Evolutionary conservation across 2,888 invertebrate species (phyloP), one percentile per base, ranked within the genome.

Genomic region (Noctua fimbriata): DNA sequence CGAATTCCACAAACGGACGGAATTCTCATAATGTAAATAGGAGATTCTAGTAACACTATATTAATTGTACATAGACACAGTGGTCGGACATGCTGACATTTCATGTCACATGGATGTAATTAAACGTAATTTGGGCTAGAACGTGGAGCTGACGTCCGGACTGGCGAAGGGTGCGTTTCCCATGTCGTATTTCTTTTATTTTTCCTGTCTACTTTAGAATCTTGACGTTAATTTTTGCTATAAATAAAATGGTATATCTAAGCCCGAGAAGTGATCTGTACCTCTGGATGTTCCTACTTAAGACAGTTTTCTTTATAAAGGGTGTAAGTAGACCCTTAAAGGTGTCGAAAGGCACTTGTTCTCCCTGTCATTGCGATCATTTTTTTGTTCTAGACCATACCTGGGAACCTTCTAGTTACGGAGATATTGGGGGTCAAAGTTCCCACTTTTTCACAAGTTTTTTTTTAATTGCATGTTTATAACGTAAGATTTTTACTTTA

Each of bases 101-200:
- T 44, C n/a, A 63, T 79, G 52, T 52, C 73, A 52, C 63, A 44
- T 6, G 24, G 63, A 73, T 81, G 73, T 73, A 79, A 81, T 81
- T 81, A 81, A 81, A 79, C 44, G 73, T 32, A 36, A 81, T 73
- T 52, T 2, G 32, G n/a, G 32, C 14, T 72, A 24, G 44, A 63
- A 81, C 73, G 44, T 28, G 41, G 36, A 32, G 32, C 63, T 63
- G 73, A 44, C 63, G 32, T 32, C 4, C 10, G 4, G n/a, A 44
- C 21, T 32, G 41, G 58, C 41, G 18, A 32, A 41, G 81, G 63
- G n/a, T 49, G 41, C 16, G 60, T 32, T 44, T 63, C 21, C n/a
- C 32, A 24, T 18, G n/a, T 49, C n/a, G 28, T 5, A 49, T 49
- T 60, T 32, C 3, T 32, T 63, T 63, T 60, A 63, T 81, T 71